These are phyloP conservation scores for Typhlomys cinereus DNA, from an alignment of 2,113 vertebrate genomes.

Conservation along the genomic window DNA sequence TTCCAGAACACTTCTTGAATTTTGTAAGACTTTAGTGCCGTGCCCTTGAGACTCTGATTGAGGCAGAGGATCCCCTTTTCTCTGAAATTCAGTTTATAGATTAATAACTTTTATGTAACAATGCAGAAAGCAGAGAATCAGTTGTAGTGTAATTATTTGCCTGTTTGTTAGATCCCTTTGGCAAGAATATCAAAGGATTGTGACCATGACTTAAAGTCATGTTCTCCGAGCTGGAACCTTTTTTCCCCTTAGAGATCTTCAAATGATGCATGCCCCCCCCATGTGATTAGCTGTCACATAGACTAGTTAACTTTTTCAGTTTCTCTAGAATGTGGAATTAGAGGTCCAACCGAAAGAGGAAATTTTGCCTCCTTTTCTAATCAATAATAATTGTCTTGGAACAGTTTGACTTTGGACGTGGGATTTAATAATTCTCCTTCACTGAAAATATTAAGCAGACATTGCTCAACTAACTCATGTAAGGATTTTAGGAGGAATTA, in stretches of 20 bases:
- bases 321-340: constrained; percentile 53
- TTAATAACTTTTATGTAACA: constrained; percentile 35
- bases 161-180: constrained; percentile 23
- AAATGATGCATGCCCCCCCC: constrained; percentile 11
- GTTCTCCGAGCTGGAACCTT: constrained; percentile 38
- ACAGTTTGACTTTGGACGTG: background rate
- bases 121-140: constrained; percentile 8
- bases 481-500: constrained; percentile 38
- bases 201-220: background rate
- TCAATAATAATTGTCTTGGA: background rate
- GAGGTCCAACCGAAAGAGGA: background rate
- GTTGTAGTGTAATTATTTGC: constrained; percentile 48
- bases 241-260: background rate
- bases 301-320: background rate
- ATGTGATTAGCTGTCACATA: background rate
- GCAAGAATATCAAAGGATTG: background rate
- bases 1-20: background rate
- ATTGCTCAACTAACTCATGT: constrained; percentile 1
- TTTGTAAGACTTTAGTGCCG: constrained; percentile 25
- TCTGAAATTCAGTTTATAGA: constrained; percentile 29
- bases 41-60: constrained; percentile 33
- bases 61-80: constrained; percentile 21
- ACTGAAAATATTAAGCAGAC: constrained; percentile 41
- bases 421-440: background rate
- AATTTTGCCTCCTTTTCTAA: constrained; percentile 54